These are phyloP conservation scores for Tetramorium bicarinatum DNA, from an alignment of 2,888 invertebrate species.

Conservation along the genomic window DNA sequence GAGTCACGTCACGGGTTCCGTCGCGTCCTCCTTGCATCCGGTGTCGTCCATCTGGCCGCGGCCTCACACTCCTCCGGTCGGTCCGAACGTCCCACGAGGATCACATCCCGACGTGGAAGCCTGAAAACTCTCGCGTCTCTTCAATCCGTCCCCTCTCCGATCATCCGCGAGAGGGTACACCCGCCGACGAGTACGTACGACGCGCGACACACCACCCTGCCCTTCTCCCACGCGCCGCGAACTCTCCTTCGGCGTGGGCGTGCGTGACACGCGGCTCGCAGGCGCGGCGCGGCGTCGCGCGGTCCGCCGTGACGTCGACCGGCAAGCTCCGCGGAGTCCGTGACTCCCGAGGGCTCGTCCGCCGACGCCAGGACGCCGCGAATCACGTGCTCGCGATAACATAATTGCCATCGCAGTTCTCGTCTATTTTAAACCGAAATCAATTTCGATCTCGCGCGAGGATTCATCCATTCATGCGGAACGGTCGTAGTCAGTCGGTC, in stretches of 20 bases:
- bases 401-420: not conserved
- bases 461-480: not conserved
- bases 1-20: not conserved
- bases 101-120: too few relatives aligned
- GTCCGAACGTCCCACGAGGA: too few relatives aligned
- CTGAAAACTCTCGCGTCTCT: too few relatives aligned
- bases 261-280: conserved; percentile 43
- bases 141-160: too few relatives aligned
- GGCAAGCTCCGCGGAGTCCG: not conserved
- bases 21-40: too few relatives aligned
- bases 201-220: too few relatives aligned
- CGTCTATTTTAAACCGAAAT: not conserved
- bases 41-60: too few relatives aligned
- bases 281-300: conserved; percentile 21
- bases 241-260: too few relatives aligned
- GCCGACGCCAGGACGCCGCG: not conserved
- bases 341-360: not conserved
- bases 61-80: too few relatives aligned
- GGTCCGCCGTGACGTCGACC: conserved; percentile 19
- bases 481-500: not conserved
- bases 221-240: too few relatives aligned
- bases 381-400: not conserved
- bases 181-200: too few relatives aligned
- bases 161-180: too few relatives aligned
- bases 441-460: not conserved